These are phyloP conservation scores for Glaucidium brasilianum DNA, from an alignment of 2,113 vertebrate species.

Conservation along the genomic window DNA sequence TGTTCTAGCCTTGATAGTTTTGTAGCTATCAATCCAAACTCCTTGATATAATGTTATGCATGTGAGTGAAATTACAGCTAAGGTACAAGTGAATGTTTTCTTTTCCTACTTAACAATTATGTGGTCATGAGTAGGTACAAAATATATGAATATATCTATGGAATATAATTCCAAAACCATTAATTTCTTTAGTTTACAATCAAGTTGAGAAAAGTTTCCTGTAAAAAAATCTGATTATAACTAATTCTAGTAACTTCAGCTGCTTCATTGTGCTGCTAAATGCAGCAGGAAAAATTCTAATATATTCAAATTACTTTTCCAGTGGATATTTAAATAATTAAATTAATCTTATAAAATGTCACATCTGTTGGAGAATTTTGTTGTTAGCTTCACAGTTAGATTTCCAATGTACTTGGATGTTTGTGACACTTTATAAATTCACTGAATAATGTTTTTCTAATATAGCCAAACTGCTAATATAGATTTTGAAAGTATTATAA, in stretches of 20 bases:
- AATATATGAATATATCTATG: neutral
- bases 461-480: neutral
- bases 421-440: neutral
- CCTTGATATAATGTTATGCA: neutral
- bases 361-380: slow-evolving; percentile 5
- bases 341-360: slow-evolving; percentile 24
- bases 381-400: neutral
- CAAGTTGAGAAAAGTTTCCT: neutral
- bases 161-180: neutral
- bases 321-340: slow-evolving; percentile 28
- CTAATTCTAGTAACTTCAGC: neutral
- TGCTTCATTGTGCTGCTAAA: neutral
- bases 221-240: neutral
- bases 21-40: neutral
- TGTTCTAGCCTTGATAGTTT: neutral
- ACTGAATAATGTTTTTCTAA: neutral
- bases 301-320: slow-evolving; percentile 6
- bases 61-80: neutral
- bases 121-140: neutral
- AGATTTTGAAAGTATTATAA: neutral
- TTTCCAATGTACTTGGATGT: neutral
- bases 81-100: neutral
- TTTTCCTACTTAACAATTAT: neutral
- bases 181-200: neutral
- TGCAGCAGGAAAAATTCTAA: neutral